Conservation (phyloP, 2,797 vertebrate genomes). For the Furcifer pardalis region DNA sequence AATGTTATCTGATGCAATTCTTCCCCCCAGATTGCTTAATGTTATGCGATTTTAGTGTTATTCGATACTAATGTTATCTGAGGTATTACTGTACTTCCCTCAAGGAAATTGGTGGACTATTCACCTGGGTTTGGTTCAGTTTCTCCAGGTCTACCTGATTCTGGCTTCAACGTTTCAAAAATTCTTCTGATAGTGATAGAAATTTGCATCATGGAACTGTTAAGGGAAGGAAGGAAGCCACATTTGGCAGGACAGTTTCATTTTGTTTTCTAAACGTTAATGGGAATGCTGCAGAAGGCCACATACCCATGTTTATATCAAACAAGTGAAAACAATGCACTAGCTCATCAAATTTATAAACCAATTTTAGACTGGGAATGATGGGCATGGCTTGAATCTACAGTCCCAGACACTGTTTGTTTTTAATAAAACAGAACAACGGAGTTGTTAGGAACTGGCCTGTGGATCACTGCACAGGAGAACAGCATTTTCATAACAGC, state of each 20-base stretch:
- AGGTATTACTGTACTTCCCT: too few species aligned
- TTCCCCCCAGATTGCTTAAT: too few species aligned
- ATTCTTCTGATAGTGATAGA: background rate
- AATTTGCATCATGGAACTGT: background rate
- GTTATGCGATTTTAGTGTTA: too few species aligned
- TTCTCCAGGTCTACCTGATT: too few species aligned
- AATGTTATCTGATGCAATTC: too few species aligned
- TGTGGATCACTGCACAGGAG: background rate
- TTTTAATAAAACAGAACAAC: slow-evolving; percentile 7
- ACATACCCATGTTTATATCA: background rate
- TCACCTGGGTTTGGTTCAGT: too few species aligned
- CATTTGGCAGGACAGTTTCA: background rate
- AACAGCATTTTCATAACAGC: accelerated
- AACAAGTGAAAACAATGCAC: background rate
- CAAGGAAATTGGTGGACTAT: too few species aligned
- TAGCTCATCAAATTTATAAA: background rate
- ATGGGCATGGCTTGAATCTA: background rate
- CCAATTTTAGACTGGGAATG: background rate
- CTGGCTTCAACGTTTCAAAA: background rate
- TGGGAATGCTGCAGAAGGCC: background rate
- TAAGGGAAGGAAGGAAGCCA: background rate
- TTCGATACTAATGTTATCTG: too few species aligned
- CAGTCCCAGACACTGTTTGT: background rate
- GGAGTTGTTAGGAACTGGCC: background rate
- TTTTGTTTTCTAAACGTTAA: background rate